phyloP scores from a whole-genome alignment of 2,113 vertebrate species.

The Emydocephalus ijimae region DNA sequence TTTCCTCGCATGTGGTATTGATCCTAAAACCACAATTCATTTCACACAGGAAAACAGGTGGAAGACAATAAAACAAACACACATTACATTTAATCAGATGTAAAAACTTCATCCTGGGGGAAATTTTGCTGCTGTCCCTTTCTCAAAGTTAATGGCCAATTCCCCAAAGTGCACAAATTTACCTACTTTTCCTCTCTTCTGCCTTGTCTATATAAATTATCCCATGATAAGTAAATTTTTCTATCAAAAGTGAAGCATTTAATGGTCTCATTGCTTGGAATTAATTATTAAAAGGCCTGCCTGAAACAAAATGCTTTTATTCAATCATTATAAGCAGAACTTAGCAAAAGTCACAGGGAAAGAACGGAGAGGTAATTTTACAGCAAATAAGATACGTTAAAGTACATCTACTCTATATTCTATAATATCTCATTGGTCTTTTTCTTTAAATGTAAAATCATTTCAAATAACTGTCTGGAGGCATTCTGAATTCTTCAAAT shows the following conservation, averaged over 20 bases:
- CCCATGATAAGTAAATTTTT: background rate
- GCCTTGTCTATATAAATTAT: background rate
- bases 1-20: background rate
- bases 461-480: background rate
- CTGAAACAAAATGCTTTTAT: background rate
- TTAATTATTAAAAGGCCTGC: background rate
- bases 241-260: background rate
- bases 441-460: background rate
- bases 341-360: background rate
- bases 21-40: background rate
- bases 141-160: background rate
- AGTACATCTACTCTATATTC: background rate
- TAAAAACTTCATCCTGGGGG: background rate
- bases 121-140: background rate
- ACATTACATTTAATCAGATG: background rate
- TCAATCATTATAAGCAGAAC: background rate
- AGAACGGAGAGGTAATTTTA: background rate
- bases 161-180: background rate
- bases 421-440: background rate
- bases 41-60: background rate
- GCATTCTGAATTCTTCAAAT: constrained; percentile 10
- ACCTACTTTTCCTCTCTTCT: background rate
- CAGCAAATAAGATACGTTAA: background rate
- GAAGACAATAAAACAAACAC: background rate
- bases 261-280: background rate